phyloP scores from a whole-genome alignment of 2,888 invertebrate species.

The Poecilobothrus nobilitatus region DNA sequence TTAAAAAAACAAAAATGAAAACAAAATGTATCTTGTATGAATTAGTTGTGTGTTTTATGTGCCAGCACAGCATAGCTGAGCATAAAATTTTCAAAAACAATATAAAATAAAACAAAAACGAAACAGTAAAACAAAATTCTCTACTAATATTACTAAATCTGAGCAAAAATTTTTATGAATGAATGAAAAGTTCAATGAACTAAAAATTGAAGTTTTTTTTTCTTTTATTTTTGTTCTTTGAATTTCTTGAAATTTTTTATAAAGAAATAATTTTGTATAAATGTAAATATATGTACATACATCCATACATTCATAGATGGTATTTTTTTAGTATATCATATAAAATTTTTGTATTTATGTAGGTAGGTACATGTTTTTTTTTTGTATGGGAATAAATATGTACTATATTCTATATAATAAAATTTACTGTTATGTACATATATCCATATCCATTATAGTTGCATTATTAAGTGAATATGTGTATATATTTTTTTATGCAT shows the following conservation, averaged over 20 bases:
- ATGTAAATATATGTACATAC: no score
- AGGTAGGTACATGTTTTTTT: neutral
- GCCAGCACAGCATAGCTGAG: neutral
- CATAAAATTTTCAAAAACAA: neutral
- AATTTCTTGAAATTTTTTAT: no score
- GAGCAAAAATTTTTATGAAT: constrained; percentile 3
- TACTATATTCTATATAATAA: no score
- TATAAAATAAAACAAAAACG: no score
- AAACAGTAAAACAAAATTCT: neutral
- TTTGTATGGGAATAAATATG: no score
- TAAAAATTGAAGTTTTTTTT: neutral
- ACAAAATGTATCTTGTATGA: no score
- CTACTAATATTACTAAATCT: neutral
- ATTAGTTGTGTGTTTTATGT: neutral
- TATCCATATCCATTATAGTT: no score
- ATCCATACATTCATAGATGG: neutral
- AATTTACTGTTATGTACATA: no score
- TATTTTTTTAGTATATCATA: neutral
- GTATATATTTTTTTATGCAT: no score
- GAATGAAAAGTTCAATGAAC: constrained; percentile 1
- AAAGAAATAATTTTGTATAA: no score
- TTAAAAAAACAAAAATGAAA: neutral
- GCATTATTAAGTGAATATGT: no score
- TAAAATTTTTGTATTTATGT: neutral
- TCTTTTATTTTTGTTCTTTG: neutral